These are phyloP conservation scores for Grallaria varia DNA, from an alignment of 2,113 vertebrate species.

Conservation along the genomic window DNA sequence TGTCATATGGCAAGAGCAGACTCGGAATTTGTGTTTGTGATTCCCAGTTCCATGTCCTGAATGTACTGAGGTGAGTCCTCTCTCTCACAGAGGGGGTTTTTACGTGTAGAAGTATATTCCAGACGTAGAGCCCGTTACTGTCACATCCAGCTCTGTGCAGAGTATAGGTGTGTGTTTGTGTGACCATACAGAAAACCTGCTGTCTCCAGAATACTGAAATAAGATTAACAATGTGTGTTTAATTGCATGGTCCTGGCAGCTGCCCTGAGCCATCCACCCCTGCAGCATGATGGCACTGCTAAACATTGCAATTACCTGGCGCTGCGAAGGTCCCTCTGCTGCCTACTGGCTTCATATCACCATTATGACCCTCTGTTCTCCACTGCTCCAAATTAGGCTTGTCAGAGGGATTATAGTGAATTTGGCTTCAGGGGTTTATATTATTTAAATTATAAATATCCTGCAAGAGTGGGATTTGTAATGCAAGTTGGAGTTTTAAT, in stretches of 20 bases:
- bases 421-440: not conserved
- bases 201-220: not conserved
- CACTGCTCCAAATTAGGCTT: not conserved
- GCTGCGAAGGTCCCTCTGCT: not conserved
- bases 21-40: not conserved
- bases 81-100: not conserved
- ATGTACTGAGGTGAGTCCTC: accelerated
- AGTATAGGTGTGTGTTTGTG: not conserved
- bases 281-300: not conserved
- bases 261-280: not conserved
- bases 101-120: accelerated
- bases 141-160: not conserved
- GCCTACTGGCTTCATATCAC: not conserved
- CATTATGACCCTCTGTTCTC: not conserved
- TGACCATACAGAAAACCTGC: not conserved
- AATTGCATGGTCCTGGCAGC: not conserved
- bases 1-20: not conserved
- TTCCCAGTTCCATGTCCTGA: not conserved
- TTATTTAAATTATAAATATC: not conserved
- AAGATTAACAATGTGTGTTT: not conserved
- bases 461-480: not conserved
- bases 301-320: not conserved
- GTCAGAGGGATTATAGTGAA: not conserved
- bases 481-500: not conserved
- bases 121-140: accelerated